These are phyloP conservation scores for Mythimna loreyi DNA, from an alignment of 2,888 invertebrate genomes.

Conservation along the genomic window DNA sequence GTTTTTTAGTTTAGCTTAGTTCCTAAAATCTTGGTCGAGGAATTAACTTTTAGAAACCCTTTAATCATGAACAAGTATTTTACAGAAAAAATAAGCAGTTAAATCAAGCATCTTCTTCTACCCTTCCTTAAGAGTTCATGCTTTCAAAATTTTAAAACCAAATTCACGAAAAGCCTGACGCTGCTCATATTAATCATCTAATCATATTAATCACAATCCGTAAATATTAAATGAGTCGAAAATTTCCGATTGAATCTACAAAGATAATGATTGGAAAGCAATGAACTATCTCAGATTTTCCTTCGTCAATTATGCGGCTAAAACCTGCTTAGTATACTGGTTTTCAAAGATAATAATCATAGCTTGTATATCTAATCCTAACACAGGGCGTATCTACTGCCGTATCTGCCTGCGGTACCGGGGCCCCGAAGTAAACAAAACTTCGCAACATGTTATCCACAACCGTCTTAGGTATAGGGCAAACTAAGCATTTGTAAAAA, in stretches of 20 bases:
- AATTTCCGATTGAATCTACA: slow-evolving; percentile 37
- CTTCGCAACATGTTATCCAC: no score
- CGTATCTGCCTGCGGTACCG: no score
- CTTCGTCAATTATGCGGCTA: slow-evolving; percentile 20
- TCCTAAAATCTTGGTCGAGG: no score
- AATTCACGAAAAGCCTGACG: slow-evolving; percentile 1
- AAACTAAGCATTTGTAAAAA: no score
- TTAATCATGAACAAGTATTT: no score
- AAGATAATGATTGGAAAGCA: slow-evolving; percentile 29
- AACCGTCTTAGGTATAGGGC: no score
- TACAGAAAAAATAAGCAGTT: not conserved
- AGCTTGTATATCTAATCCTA: slow-evolving; percentile 5
- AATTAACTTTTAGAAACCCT: no score
- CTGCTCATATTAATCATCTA: slow-evolving; percentile 1
- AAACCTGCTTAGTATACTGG: slow-evolving; percentile 24
- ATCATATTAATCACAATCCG: slow-evolving; percentile 1
- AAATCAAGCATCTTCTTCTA: no score
- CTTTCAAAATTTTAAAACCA: not conserved
- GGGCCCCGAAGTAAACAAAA: no score
- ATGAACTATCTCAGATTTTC: slow-evolving; percentile 17
- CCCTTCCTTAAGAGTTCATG: not conserved
- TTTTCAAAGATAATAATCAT: slow-evolving; percentile 22
- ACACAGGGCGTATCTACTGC: no score
- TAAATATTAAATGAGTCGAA: slow-evolving; percentile 36
- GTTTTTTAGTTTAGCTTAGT: no score